Conservation (phyloP, 1,140 invertebrate genomes). For the Hyles euphorbiae region DNA sequence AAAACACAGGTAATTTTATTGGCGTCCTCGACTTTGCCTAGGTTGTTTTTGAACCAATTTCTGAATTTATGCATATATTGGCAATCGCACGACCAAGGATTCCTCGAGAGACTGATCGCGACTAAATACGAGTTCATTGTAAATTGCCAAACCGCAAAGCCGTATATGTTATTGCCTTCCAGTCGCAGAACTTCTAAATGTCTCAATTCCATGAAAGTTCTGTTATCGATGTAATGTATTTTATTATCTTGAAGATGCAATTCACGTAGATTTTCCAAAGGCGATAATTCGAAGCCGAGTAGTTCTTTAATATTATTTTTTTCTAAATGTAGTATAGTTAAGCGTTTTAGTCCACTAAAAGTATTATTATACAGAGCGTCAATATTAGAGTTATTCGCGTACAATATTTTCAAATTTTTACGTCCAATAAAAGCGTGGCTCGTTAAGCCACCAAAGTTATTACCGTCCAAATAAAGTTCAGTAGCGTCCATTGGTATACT, state of each 20-base stretch:
- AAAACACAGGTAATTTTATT: conserved; percentile 81
- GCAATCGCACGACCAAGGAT: conserved; percentile 94
- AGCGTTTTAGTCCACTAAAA: conserved; percentile 88
- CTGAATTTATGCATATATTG: conserved; percentile 85
- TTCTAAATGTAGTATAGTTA: conserved; percentile 89
- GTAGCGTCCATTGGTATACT: conserved; percentile 96
- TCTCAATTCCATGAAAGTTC: conserved; percentile 87
- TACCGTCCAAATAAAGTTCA: conserved; percentile 94
- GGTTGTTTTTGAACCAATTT: conserved; percentile 84
- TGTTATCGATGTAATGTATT: conserved; percentile 89
- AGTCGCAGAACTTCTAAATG: conserved; percentile 89
- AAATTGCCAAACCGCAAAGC: conserved; percentile 87
- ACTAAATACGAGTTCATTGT: conserved; percentile 85
- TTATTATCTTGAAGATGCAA: conserved; percentile 92
- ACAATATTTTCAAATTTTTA: conserved; percentile 90
- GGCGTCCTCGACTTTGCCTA: conserved; percentile 84
- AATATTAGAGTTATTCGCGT: conserved; percentile 92
- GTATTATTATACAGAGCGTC: conserved; percentile 90
- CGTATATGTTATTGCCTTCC: conserved; percentile 88
- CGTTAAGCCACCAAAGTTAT: conserved; percentile 89
- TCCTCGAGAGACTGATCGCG: conserved; percentile 86
- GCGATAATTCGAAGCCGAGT: conserved; percentile 89
- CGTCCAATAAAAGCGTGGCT: conserved; percentile 94
- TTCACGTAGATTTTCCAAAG: conserved; percentile 86
- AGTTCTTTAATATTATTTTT: conserved; percentile 88